Conservation (phyloP, 2,888 invertebrate species). For the Acanthoscelides obtectus region DNA sequence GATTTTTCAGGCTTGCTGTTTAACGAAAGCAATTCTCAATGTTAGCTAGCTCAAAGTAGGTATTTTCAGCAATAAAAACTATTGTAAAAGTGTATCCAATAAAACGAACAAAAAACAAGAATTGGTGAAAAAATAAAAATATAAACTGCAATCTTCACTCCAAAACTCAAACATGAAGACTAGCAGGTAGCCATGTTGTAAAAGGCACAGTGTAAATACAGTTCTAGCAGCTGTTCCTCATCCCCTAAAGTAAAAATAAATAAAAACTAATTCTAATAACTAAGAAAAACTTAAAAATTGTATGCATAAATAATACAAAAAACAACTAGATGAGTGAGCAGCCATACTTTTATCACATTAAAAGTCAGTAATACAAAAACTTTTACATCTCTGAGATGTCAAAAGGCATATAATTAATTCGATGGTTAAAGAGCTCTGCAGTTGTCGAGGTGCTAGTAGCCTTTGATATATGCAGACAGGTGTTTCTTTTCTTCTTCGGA, state of each 20-base stretch:
- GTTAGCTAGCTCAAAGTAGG: no score
- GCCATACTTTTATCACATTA: slow-evolving; percentile 41
- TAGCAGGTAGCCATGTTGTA: slow-evolving; percentile 26
- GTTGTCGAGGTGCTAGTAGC: slow-evolving; percentile 51
- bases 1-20: no score
- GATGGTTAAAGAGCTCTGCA: not conserved
- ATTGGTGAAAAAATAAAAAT: not conserved
- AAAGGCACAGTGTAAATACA: slow-evolving; percentile 13
- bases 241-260: slow-evolving; percentile 28
- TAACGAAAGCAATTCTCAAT: no score
- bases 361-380: slow-evolving; percentile 38
- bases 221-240: slow-evolving; percentile 30
- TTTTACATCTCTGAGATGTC: slow-evolving; percentile 26
- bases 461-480: slow-evolving; percentile 69
- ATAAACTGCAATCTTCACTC: not conserved
- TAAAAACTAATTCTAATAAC: slow-evolving; percentile 21
- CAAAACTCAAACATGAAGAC: slow-evolving; percentile 22
- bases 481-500: slow-evolving; percentile 77
- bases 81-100: no score
- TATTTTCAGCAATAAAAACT: no score
- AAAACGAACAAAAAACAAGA: no score
- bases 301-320: slow-evolving; percentile 27
- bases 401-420: slow-evolving; percentile 15
- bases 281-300: slow-evolving; percentile 19
- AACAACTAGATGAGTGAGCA: slow-evolving; percentile 36